Percentiles rank a stretch among this genome's conserved stretches.
These are phyloP conservation scores for Gambusia holbrooki DNA, from an alignment of 2,113 vertebrate species.

Conservation along the genomic window DNA sequence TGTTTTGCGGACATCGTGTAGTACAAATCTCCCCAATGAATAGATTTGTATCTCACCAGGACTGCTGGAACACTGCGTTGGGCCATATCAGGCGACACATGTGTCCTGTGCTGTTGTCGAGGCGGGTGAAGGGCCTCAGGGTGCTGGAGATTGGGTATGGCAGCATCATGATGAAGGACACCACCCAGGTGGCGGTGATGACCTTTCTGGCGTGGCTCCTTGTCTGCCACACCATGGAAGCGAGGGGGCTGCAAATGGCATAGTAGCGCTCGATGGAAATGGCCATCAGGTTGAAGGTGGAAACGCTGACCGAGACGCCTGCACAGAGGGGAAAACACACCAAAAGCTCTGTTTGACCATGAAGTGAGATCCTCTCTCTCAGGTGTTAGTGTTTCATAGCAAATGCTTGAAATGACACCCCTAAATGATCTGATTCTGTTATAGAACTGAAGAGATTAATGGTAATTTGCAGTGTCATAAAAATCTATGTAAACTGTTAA, in stretches of 20 bases:
- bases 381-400: background rate
- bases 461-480: no score
- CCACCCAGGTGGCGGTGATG: slow-evolving; percentile 91
- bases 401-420: background rate
- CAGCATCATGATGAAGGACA: slow-evolving; percentile 92
- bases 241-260: slow-evolving; percentile 95
- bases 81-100: slow-evolving; percentile 95
- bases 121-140: slow-evolving; percentile 88
- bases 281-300: slow-evolving; percentile 96
- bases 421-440: background rate
- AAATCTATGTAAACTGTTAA: no score
- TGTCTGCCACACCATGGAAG: slow-evolving; percentile 95
- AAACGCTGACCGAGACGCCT: slow-evolving; percentile 96
- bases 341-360: background rate
- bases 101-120: slow-evolving; percentile 89
- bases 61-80: slow-evolving; percentile 87
- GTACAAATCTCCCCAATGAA: background rate
- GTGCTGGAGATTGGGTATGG: slow-evolving; percentile 94
- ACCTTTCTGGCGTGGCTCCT: slow-evolving; percentile 95
- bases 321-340: background rate
- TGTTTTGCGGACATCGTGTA: background rate
- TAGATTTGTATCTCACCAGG: slow-evolving; percentile 85
- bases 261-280: slow-evolving; percentile 97
- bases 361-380: background rate
- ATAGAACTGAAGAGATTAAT: no score